Conservation (phyloP, 2,113 vertebrate species). For the Poeciliopsis prolifica region DNA sequence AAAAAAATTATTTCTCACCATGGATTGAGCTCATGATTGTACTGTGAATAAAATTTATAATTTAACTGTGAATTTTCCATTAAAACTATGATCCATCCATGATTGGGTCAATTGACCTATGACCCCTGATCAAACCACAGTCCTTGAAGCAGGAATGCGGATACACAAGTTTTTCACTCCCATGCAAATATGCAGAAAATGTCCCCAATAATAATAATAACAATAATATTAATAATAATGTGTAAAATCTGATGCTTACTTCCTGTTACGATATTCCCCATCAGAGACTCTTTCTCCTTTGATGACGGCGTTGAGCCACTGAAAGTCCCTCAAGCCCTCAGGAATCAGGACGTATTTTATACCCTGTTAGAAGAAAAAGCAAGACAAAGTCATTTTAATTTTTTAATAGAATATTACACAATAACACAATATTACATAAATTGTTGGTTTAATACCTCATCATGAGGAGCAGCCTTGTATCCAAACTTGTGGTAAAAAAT, state of each 20-base stretch:
- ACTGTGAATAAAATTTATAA: too few species aligned
- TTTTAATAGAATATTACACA: neutral
- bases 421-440: neutral
- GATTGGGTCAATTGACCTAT: too few species aligned
- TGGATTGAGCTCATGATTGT: too few species aligned
- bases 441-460: slow-evolving; percentile 73
- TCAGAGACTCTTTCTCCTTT: slow-evolving; percentile 18
- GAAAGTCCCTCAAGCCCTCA: slow-evolving; percentile 72
- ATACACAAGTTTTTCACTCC: too few species aligned
- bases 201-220: too few species aligned
- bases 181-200: too few species aligned
- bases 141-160: too few species aligned
- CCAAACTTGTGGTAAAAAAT: slow-evolving; percentile 49
- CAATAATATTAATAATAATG: too few species aligned
- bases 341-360: slow-evolving; percentile 79
- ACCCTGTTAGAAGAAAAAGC: slow-evolving; percentile 52
- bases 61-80: too few species aligned
- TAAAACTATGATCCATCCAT: too few species aligned
- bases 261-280: slow-evolving; percentile 8
- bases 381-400: neutral
- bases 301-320: slow-evolving; percentile 71
- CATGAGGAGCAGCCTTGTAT: slow-evolving; percentile 76
- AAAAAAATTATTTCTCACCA: too few species aligned
- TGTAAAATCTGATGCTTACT: slow-evolving; percentile 34
- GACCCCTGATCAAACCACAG: too few species aligned